Percentiles rank a stretch among this genome's conserved stretches.
Evolutionary conservation across 2,888 invertebrate species (phyloP).

Genomic region (Antheraea yamamai): DNA sequence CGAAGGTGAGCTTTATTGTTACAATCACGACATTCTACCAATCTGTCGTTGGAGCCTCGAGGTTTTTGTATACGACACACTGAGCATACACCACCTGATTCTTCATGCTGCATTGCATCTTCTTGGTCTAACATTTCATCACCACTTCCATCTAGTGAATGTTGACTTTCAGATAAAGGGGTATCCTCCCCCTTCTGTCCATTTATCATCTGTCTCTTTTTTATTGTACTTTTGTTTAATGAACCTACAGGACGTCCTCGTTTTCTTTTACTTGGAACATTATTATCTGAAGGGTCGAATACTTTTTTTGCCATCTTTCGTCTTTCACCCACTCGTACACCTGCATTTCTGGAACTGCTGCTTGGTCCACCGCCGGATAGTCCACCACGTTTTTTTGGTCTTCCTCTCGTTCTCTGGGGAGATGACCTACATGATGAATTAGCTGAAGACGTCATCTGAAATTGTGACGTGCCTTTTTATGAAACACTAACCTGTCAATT

Average conservation of each 20-base stretch:
- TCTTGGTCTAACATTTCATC: slow-evolving; percentile 69
- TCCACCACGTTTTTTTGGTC: slow-evolving; percentile 68
- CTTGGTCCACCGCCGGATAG: slow-evolving; percentile 53
- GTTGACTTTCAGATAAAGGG: slow-evolving; percentile 65
- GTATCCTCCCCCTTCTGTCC: slow-evolving; percentile 60
- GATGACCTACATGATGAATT: slow-evolving; percentile 78
- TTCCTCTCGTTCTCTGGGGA: slow-evolving; percentile 71
- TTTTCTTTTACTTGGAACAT: slow-evolving; percentile 87
- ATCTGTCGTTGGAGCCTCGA: slow-evolving; percentile 82
- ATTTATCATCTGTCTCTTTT: slow-evolving; percentile 56
- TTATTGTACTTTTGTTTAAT: slow-evolving; percentile 82
- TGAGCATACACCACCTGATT: slow-evolving; percentile 83
- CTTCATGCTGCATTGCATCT: slow-evolving; percentile 65
- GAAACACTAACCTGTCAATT: slow-evolving; percentile 9
- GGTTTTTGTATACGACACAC: slow-evolving; percentile 83
- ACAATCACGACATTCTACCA: slow-evolving; percentile 87
- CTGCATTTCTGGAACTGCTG: slow-evolving; percentile 53
- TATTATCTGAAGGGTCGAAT: slow-evolving; percentile 92
- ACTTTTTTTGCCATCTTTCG: slow-evolving; percentile 91
- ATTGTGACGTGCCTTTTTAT: slow-evolving; percentile 24
- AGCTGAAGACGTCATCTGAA: slow-evolving; percentile 77
- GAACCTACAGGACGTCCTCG: slow-evolving; percentile 85
- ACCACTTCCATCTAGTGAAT: slow-evolving; percentile 69
- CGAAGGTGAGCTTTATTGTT: slow-evolving; percentile 87
- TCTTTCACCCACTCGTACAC: slow-evolving; percentile 82